These are phyloP conservation scores for Eupelmus urozonus DNA, from an alignment of 2,888 invertebrate species.

Conservation along the genomic window DNA sequence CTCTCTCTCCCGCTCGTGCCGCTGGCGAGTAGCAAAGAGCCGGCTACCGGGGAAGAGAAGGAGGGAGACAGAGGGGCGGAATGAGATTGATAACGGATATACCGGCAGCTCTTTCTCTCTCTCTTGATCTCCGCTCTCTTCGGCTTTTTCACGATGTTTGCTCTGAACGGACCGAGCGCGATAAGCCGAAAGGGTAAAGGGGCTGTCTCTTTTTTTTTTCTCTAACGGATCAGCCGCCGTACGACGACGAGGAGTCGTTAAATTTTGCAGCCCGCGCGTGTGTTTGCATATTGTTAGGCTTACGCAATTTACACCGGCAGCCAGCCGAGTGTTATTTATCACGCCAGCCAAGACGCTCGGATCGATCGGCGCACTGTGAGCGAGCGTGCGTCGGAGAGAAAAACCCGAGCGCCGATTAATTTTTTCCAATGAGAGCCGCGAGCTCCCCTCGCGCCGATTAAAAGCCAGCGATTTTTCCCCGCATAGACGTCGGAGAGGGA, in stretches of 20 bases:
- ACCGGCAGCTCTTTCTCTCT: slow-evolving; percentile 54
- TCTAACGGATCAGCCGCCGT: slow-evolving; percentile 33
- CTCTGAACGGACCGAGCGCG: slow-evolving; percentile 59
- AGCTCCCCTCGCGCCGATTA: not conserved
- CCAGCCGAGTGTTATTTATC: slow-evolving; percentile 33
- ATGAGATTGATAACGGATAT: slow-evolving; percentile 76
- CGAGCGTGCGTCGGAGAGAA: not conserved
- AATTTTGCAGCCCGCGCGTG: slow-evolving; percentile 48
- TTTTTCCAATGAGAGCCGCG: not conserved
- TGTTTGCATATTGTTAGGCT: slow-evolving; percentile 60
- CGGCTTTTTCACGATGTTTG: slow-evolving; percentile 76
- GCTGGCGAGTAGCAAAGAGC: slow-evolving; percentile 45
- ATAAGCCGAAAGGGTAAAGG: slow-evolving; percentile 58
- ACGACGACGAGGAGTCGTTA: slow-evolving; percentile 35
- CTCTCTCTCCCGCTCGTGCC: slow-evolving; percentile 50
- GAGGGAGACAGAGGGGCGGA: slow-evolving; percentile 61
- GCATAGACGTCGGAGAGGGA: too few species aligned
- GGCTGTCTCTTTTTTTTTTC: slow-evolving; percentile 56
- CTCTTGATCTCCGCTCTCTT: slow-evolving; percentile 66
- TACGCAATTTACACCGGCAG: slow-evolving; percentile 21
- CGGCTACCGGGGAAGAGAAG: too few species aligned
- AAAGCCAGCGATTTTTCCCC: not conserved
- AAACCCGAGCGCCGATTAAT: not conserved
- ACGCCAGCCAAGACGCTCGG: slow-evolving; percentile 24
- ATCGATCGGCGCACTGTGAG: not conserved